Evolutionary conservation across 2,797 vertebrate genomes (phyloP).

Genomic region (Chaunax sp.): DNA sequence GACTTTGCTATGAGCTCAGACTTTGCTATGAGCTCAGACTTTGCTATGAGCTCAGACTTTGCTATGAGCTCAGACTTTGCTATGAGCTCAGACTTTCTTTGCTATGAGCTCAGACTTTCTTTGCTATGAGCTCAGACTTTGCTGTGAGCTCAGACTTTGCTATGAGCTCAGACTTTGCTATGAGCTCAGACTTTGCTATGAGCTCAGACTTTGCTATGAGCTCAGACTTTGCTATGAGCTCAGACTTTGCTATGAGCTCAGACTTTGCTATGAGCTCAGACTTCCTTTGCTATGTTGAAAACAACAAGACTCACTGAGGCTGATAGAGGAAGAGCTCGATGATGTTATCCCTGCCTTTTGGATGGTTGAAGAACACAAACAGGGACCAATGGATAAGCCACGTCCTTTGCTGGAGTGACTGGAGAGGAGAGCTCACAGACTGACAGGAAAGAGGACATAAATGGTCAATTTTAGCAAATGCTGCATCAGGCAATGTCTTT

Average conservation of each 20-base stretch:
- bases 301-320: conserved; percentile 91
- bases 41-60: too few relatives aligned
- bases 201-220: fast-evolving
- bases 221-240: background rate
- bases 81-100: too few relatives aligned
- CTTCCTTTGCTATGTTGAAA: background rate
- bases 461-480: background rate
- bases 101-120: too few relatives aligned
- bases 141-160: too few relatives aligned
- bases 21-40: background rate
- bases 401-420: conserved; percentile 95
- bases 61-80: too few relatives aligned
- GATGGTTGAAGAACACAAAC: conserved; percentile 96
- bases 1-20: too few relatives aligned
- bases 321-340: conserved; percentile 97
- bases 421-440: conserved; percentile 95
- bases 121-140: too few relatives aligned
- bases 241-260: too few relatives aligned
- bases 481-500: background rate
- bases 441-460: conserved; percentile 48
- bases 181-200: too few relatives aligned
- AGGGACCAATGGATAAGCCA: conserved; percentile 98
- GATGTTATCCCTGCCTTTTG: conserved; percentile 96
- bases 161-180: background rate
- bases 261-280: too few relatives aligned